Evolutionary conservation across 2,797 vertebrate species (phyloP).

Genomic region (Cynopterus sphinx): DNA sequence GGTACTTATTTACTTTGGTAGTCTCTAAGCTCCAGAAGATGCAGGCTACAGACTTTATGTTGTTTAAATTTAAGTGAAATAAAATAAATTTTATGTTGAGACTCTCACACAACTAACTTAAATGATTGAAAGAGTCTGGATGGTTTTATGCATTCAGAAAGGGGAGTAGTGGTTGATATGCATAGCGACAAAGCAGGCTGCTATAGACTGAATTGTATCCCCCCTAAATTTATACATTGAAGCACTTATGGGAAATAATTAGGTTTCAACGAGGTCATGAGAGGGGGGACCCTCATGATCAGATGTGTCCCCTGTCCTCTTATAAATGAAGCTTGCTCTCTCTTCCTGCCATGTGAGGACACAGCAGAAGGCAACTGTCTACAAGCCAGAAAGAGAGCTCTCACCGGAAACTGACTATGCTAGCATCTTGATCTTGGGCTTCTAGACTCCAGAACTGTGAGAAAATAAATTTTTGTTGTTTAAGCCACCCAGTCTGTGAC

Average conservation of each 20-base stretch:
- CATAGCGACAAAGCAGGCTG: not conserved
- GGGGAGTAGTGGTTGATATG: not conserved
- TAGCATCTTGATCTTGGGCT: not conserved
- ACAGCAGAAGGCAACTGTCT: not conserved
- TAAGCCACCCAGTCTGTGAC: not conserved
- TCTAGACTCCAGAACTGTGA: not conserved
- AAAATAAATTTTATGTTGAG: not conserved
- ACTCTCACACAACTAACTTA: not conserved
- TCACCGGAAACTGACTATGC: not conserved
- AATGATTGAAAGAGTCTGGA: not conserved
- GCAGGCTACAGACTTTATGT: not conserved
- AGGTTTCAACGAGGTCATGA: not conserved
- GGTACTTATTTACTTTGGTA: not conserved
- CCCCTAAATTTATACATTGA: not conserved
- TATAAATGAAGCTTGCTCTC: not conserved
- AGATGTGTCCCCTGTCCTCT: not conserved
- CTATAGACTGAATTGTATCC: not conserved
- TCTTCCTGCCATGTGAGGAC: not conserved
- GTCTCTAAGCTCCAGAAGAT: not conserved
- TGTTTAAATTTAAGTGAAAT: not conserved
- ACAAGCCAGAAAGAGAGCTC: not conserved
- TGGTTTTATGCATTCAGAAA: not conserved
- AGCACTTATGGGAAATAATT: not conserved
- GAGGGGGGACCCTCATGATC: not conserved
- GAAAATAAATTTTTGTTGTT: not conserved